Evolutionary conservation across 2,113 vertebrate species (phyloP), one percentile per base, ranked within the genome.

Genomic region (Oncorhynchus nerka): DNA sequence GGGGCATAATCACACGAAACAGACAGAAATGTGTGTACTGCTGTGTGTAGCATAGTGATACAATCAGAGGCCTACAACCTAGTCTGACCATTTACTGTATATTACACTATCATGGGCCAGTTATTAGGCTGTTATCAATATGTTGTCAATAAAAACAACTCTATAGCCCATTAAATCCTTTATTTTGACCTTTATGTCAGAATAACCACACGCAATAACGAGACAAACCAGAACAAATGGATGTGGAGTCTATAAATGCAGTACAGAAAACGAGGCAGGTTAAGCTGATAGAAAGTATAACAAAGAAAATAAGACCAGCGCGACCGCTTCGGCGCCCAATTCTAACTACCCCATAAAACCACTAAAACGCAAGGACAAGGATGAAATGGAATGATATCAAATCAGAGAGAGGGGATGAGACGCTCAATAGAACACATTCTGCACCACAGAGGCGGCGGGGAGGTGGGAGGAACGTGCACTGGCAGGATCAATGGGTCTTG

Each of bases 401-500:
- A 70, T 80, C 59, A 75, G 22, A 1, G 73, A 66, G 83, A 65
- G 75, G 75, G 74, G 69, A 70, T 49, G 67, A 30, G 59, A 51
- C 1, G 55, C 75, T 80, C 77, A 83, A 70, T 75, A 75, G 78
- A 86, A 69, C 70, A 55, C 77, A 68, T 74, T 68, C 49, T 73
- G 71, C 19, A 71, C 65, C 59, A 16, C 66, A 73, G 79, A 83
- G 61, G 68, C 48, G 75, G 15, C n/a, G 5, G 20, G 19, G 59
- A 55, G 15, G 51, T 55, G 4, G 28, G 28, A 74, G 79, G 76
- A 73, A 39, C 68, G 26, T 70, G 72, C 72, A 71, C 82, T 74
- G 68, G 39, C 78, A 68, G 64, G 82, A 88, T 88, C 79, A 82
- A 57, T 84, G 83, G 78, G 83, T 30, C 83, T 82, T 75, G 70